These are phyloP conservation scores for Corydoras sp. DNA, from an alignment of 2,113 vertebrate genomes.

Conservation along the genomic window DNA sequence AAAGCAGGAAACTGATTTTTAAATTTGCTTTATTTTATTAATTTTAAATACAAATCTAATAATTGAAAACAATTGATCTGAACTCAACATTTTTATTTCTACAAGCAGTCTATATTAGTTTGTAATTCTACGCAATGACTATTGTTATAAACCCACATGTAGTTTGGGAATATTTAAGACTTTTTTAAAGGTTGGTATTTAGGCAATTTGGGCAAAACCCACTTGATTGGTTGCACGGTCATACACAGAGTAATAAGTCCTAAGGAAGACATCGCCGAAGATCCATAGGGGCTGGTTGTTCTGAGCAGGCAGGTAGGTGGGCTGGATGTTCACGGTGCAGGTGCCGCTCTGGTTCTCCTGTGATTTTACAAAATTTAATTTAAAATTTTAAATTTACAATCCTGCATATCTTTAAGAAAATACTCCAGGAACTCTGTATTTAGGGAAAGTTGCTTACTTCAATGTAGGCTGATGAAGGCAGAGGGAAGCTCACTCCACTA, in stretches of 20 bases:
- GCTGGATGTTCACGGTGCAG: conserved; percentile 51
- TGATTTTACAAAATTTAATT: not conserved
- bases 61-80: no score
- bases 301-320: conserved; percentile 58
- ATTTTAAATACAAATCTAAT: no score
- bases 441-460: conserved; percentile 6
- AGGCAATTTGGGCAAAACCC: conserved; percentile 51
- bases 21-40: no score
- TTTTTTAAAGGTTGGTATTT: conserved; percentile 16
- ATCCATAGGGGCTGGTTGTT: conserved; percentile 58
- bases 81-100: no score
- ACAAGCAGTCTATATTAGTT: not conserved
- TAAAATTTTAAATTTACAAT: no score
- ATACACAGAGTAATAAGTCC: conserved; percentile 56
- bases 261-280: conserved; percentile 61
- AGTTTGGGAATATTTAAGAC: not conserved
- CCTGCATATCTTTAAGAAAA: no score
- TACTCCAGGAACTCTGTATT: not conserved
- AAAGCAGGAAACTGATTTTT: no score
- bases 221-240: conserved; percentile 55
- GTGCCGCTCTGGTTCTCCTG: conserved; percentile 39
- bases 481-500: conserved; percentile 46
- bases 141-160: not conserved
- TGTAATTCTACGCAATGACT: not conserved
- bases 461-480: conserved; percentile 56